These are phyloP conservation scores for Caenorhabditis panamensis DNA, from an alignment of 2,888 invertebrate genomes.

Conservation along the genomic window DNA sequence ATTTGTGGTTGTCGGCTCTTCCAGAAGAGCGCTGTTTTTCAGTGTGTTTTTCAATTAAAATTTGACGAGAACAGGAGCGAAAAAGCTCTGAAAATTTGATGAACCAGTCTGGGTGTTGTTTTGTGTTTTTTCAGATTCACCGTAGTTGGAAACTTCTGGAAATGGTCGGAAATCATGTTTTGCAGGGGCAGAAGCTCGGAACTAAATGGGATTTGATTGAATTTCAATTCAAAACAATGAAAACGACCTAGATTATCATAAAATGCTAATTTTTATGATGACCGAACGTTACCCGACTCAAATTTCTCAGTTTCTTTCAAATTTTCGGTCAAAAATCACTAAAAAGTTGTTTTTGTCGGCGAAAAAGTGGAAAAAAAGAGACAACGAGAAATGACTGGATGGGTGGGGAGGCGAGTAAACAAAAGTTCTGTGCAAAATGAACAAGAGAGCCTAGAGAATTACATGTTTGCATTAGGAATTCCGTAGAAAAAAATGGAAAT, in stretches of 20 bases:
- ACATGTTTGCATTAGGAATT: not conserved
- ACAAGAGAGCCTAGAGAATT: not conserved
- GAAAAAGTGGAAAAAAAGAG: not conserved
- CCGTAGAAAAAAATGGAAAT: not conserved
- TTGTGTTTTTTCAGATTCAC: not conserved
- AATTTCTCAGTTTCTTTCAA: not conserved
- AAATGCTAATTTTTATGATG: too few species aligned
- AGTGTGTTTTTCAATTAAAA: constrained; percentile 41
- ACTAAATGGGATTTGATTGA: too few species aligned
- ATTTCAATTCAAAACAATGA: too few species aligned
- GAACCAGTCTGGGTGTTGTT: not conserved
- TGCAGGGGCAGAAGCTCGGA: too few species aligned
- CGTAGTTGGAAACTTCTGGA: not conserved
- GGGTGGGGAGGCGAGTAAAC: not conserved
- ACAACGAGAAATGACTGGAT: not conserved
- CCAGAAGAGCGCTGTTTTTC: not conserved
- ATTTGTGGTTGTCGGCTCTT: constrained; percentile 8
- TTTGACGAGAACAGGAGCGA: constrained; percentile 16
- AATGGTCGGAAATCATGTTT: too few species aligned
- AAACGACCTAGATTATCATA: too few species aligned
- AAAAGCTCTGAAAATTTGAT: constrained; percentile 12
- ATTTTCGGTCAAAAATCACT: not conserved
- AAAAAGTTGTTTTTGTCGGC: not conserved
- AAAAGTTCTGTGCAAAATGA: not conserved
- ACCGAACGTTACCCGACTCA: too few species aligned